Base-by-base conservation (phyloP, 1,140 invertebrate genomes). In the Lepidurus packardi region DNA sequence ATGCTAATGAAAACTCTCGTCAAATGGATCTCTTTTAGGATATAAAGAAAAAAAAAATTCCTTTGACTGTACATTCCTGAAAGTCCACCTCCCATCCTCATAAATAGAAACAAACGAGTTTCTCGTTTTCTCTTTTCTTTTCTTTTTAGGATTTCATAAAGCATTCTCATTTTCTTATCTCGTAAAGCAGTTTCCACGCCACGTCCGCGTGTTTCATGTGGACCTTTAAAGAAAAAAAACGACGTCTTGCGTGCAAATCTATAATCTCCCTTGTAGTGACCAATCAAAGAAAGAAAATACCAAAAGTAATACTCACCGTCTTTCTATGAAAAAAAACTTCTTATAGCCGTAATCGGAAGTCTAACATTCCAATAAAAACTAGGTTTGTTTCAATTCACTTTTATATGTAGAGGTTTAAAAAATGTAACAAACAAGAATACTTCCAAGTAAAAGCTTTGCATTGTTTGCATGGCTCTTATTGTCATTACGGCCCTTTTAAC, bases 251-350 rank as follows among this genome's bases (percentile, higher is more conserved):
- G 53, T 65, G 53, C 16, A 65, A 65, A 16, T 65, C 53, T 65
- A 21, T n/a, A 10, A 65, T 65, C 53, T 65, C 53, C 16, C 21
- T 65, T 65, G 53, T 65, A 65, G 53, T 65, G 53, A 65, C 53
- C 53, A 65, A 65, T 16, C 53, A 65, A 65, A 13, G 53, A 65
- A 65, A 65, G 8, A n/a, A 65, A 65, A 65, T 47, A 65, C 21
- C 21, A 13, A 65, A 65, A 65, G 21, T n/a, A 13, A 13, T 16
- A n/a, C 21, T 65, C 16, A 65, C 8, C 13, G 6, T 16, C 21
- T 16, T 34, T 34, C 34, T 34, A 34, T 34, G 34, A 34, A 34
- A 34, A 34, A n/a, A 34, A 4, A 34, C 3, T 34, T 34, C 2
- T 34, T 34, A 34, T 34, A 34, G 34, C 3, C 34, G 34, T 34